Conservation (phyloP, 2,888 invertebrate species). For the Tetrapedia diversipes region DNA sequence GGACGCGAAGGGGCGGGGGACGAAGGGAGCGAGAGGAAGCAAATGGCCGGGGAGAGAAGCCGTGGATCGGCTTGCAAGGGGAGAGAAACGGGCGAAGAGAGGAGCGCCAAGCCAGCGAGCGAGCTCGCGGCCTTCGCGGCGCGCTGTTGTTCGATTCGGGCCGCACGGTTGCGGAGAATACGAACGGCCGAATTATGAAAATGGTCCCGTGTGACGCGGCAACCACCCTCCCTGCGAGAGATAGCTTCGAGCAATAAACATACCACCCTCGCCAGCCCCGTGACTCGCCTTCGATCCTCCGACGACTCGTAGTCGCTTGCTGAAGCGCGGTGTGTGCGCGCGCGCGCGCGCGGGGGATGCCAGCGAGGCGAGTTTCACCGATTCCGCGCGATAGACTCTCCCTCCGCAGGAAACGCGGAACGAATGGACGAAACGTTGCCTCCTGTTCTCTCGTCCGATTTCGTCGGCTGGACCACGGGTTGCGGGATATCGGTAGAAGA, state of each 20-base stretch:
- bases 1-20: conserved; percentile 12
- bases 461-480: neutral
- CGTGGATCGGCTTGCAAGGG: conserved; percentile 18
- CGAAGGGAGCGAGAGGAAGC: conserved; percentile 43
- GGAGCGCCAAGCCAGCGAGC: conserved; percentile 41
- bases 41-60: conserved; percentile 37
- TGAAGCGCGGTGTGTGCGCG: no score
- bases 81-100: conserved; percentile 36
- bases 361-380: conserved; percentile 21
- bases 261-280: conserved; percentile 72
- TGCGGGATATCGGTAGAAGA: conserved; percentile 12
- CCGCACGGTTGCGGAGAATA: conserved; percentile 84
- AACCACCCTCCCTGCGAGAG: conserved; percentile 80
- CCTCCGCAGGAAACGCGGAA: conserved; percentile 16
- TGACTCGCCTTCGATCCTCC: conserved; percentile 54
- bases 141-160: conserved; percentile 84
- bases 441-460: conserved; percentile 18
- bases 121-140: conserved; percentile 77
- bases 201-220: conserved; percentile 84
- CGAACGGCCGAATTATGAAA: conserved; percentile 87
- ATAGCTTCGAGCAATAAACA: conserved; percentile 83
- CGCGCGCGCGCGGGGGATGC: conserved; percentile 38
- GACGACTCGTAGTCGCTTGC: conserved; percentile 69
- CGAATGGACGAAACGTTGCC: conserved; percentile 25
- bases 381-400: conserved; percentile 42